Conservation (phyloP, 1,140 invertebrate species). For the Patella vulgata region DNA sequence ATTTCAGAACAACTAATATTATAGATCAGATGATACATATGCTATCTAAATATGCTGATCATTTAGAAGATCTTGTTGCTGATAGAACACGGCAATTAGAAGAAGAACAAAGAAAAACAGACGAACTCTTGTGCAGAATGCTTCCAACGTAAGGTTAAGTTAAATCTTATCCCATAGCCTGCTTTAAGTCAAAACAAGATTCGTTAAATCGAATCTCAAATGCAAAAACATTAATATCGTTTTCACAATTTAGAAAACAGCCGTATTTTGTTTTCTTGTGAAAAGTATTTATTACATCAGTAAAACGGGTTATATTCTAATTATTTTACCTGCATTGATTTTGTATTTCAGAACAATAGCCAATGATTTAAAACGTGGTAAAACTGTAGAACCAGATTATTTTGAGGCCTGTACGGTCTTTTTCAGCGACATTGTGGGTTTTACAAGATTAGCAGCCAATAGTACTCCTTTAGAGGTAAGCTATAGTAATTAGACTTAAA, state of each 20-base stretch:
- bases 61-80: constrained; percentile 87
- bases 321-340: no score
- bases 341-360: constrained; percentile 78
- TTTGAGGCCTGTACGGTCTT: constrained; percentile 80
- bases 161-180: no score
- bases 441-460: constrained; percentile 81
- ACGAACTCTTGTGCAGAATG: constrained; percentile 90
- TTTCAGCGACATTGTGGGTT: constrained; percentile 86
- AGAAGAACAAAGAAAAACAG: constrained; percentile 91
- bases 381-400: constrained; percentile 87
- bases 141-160: constrained; percentile 79
- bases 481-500: no score
- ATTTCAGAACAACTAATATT: constrained; percentile 41
- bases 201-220: no score
- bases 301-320: no score
- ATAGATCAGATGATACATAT: constrained; percentile 62
- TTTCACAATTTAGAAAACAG: no score
- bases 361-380: constrained; percentile 86
- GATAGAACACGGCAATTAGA: constrained; percentile 88
- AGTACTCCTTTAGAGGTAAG: constrained; percentile 80
- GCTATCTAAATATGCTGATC: constrained; percentile 81
- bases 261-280: no score
- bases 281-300: no score
- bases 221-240: no score
- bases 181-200: no score